phyloP scores from a whole-genome alignment of 2,797 vertebrate genomes.

The Columba guinea region DNA sequence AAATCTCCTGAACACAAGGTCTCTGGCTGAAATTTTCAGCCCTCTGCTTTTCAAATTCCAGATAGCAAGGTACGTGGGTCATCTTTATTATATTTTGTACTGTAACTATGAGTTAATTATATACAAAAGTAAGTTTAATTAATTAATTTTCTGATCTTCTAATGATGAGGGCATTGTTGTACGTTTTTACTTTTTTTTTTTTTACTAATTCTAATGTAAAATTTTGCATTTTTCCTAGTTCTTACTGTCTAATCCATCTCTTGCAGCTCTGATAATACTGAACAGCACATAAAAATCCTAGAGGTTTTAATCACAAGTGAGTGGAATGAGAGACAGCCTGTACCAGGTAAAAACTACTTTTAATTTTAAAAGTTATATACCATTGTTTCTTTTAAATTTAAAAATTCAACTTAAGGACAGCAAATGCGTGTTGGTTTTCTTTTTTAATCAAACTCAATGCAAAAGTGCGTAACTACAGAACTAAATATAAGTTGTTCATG shows the following conservation, averaged over 20 bases:
- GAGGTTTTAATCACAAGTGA: slow-evolving; percentile 93
- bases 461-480: not conserved
- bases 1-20: slow-evolving; percentile 87
- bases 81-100: not conserved
- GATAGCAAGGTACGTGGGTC: slow-evolving; percentile 81
- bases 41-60: slow-evolving; percentile 90
- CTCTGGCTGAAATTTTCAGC: slow-evolving; percentile 93
- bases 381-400: not conserved
- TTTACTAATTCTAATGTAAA: not conserved
- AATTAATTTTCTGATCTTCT: not conserved
- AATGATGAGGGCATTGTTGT: not conserved
- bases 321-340: slow-evolving; percentile 88
- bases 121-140: not conserved
- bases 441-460: not conserved
- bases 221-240: not conserved
- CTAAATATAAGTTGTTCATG: not conserved
- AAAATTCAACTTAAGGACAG: not conserved
- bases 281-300: slow-evolving; percentile 88
- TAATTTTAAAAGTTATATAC: not conserved
- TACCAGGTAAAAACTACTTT: slow-evolving; percentile 85
- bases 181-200: not conserved
- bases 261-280: slow-evolving; percentile 90
- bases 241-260: not conserved
- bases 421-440: not conserved
- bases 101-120: not conserved